Conservation (phyloP, 2,113 vertebrate species). For the Sinosuthora webbiana region DNA sequence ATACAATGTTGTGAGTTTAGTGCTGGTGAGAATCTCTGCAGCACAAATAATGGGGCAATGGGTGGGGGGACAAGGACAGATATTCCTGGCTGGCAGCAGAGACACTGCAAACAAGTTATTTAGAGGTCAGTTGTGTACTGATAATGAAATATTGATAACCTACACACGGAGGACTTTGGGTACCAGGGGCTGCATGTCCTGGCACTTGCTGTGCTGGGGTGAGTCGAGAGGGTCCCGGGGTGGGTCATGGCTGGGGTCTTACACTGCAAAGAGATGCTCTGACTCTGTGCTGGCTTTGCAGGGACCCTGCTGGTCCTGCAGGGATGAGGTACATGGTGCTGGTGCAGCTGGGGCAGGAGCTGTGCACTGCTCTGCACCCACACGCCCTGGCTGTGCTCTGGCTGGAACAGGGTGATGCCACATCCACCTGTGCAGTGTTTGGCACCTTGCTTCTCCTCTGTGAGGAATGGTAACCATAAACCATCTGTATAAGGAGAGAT, state of each 20-base stretch:
- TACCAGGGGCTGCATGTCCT: accelerated
- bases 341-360: background rate
- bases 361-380: accelerated
- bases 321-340: accelerated
- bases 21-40: background rate
- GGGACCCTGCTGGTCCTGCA: background rate
- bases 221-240: accelerated
- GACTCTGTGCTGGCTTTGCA: accelerated
- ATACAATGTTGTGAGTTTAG: background rate
- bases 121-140: background rate
- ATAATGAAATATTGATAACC: background rate
- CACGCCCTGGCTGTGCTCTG: accelerated
- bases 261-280: background rate
- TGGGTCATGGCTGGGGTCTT: background rate
- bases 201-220: background rate
- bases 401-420: accelerated
- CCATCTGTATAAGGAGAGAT: background rate
- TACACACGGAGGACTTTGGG: background rate
- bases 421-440: accelerated
- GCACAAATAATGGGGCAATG: accelerated
- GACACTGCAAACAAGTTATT: background rate
- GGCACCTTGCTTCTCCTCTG: background rate
- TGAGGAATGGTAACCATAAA: background rate
- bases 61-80: background rate
- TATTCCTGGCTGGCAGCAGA: background rate